A percentile compares a stretch with the other conserved stretches of the same genome.
Evolutionary conservation across 2,113 vertebrate species (phyloP).

Genomic region (Terrapene triunguis): DNA sequence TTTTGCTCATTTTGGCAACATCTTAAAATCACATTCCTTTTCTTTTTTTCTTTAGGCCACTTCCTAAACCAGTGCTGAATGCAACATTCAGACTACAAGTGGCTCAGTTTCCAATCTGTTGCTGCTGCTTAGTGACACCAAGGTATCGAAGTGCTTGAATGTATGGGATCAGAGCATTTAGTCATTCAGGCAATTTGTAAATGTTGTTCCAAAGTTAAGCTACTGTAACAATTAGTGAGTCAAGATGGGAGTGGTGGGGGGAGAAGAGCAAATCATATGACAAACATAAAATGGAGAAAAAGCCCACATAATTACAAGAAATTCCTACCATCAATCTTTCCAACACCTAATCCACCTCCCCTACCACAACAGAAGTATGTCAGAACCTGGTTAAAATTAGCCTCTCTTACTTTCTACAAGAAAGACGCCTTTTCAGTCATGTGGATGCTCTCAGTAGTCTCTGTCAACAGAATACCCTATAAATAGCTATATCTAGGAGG

Average conservation of each 20-base stretch:
- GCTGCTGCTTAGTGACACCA: neutral
- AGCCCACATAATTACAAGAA: neutral
- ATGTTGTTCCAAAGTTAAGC: neutral
- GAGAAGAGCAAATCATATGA: neutral
- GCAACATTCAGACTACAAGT: neutral
- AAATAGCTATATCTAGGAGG: neutral
- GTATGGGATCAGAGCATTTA: fast-evolving
- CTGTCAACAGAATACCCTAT: neutral
- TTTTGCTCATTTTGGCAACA: neutral
- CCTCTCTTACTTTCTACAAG: neutral
- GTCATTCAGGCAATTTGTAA: neutral
- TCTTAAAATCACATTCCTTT: too few species aligned
- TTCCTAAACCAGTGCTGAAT: fast-evolving
- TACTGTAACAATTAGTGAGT: neutral
- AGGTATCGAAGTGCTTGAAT: neutral
- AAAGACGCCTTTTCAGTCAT: neutral
- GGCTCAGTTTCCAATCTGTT: neutral
- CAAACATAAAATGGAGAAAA: neutral
- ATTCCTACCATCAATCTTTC: neutral
- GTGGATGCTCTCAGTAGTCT: neutral
- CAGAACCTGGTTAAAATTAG: neutral
- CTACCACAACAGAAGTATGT: neutral
- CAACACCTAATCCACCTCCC: neutral
- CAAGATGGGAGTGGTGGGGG: neutral
- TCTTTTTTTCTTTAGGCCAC: neutral